phyloP scores from a whole-genome alignment of 2,797 vertebrate species.

The Trichosurus vulpecula region DNA sequence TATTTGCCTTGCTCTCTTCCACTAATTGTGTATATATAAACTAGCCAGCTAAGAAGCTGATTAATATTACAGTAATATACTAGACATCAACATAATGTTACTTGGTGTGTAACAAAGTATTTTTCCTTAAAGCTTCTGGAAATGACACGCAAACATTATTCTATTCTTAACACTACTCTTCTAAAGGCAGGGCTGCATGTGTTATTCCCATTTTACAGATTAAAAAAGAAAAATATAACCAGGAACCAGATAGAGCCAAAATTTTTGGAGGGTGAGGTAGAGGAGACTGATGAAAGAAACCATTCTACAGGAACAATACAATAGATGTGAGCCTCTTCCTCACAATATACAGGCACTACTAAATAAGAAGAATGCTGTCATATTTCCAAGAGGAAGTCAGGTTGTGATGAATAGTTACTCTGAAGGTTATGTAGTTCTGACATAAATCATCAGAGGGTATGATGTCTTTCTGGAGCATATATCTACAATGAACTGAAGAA shows the following conservation, averaged over 20 bases:
- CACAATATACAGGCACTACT: background rate
- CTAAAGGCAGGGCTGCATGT: background rate
- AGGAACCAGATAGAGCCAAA: background rate
- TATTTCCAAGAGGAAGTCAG: background rate
- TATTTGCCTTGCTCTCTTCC: conserved; percentile 45
- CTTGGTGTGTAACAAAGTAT: conserved; percentile 47
- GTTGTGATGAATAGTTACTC: background rate
- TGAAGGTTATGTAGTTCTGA: background rate
- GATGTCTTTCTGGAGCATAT: background rate
- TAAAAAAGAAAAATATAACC: conserved; percentile 30
- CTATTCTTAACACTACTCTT: background rate
- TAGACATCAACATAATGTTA: conserved; percentile 70
- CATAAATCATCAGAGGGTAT: background rate
- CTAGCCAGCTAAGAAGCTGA: conserved; percentile 41
- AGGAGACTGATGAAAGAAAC: background rate
- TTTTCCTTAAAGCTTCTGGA: conserved; percentile 58
- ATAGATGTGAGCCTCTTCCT: background rate
- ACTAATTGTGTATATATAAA: conserved; percentile 62
- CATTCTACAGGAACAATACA: background rate
- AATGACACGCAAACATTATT: background rate
- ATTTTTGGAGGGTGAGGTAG: background rate
- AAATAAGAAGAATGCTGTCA: background rate
- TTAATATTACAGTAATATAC: conserved; percentile 64
- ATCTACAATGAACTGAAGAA: background rate
- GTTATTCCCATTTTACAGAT: conserved; percentile 55